Base-by-base conservation (phyloP, 2,797 vertebrate species). In the Scolopax bukidnonensis region DNA sequence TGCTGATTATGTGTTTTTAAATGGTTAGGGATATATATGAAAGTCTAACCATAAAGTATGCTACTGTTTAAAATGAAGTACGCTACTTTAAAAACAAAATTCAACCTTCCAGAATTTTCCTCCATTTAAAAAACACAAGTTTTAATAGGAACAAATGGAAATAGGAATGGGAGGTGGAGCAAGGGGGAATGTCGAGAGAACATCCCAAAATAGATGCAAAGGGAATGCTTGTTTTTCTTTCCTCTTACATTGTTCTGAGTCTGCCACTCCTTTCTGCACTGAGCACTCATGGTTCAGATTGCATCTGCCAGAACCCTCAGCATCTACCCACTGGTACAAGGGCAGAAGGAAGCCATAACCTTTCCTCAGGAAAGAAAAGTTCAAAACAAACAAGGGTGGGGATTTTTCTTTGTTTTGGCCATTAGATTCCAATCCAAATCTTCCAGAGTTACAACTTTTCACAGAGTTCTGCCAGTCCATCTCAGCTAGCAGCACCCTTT, bases 1-100 rank as follows among this genome's bases (percentile, higher is more conserved):
- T 84, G 27, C 56, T 85, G 75, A 77, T 94, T 87, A 74, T 17
- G 32, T 91, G 59, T 94, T 90, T 94, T 92, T 80, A 87, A 90
- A 85, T 33, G 36, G 56, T 47, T 90, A 70, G 43, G 36, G 41
- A 76, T 50, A 27, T 57, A 74, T 57, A 71, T 92, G 38, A 80
- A 95, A 91, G 50, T n/a, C 32, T 77, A 63, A 64, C 50, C 47
- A 36, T 25, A 50, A 91, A 74, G 30, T 27, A 36, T 61, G 8
- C n/a, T 82, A 40, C 41, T 16, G 24, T 23, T 36, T 36, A 36
- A 36, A 36, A 36, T 36, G 36, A 36, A 36, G 36, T 36, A 36
- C 36, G 36, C 36, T 75, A 47, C 50, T 71, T 84, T 51, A 79
- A 87, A 94, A 90, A 70, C 33, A 1, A 76, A 84, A 82, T n/a